Evolutionary conservation across 1,140 invertebrate species (phyloP).

Genomic region (Sesamia nonagrioides): DNA sequence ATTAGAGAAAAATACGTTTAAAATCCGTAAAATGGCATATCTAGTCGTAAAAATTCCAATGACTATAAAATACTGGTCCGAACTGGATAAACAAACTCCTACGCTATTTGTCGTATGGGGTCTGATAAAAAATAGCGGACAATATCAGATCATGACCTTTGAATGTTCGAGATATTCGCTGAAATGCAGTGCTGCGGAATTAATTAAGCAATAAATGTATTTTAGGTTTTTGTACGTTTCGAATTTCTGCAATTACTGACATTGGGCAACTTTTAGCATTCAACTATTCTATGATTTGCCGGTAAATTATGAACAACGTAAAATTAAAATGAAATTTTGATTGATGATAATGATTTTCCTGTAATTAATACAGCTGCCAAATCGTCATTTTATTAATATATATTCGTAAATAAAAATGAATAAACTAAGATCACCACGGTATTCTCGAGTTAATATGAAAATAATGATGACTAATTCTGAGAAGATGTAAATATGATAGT

Average conservation of each 20-base stretch:
- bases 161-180: neutral
- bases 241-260: neutral
- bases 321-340: too few species aligned
- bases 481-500: slow-evolving; percentile 34
- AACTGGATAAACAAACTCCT: slow-evolving; percentile 33
- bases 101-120: slow-evolving; percentile 10
- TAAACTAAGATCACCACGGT: neutral
- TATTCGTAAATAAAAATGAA: slow-evolving; percentile 7
- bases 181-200: neutral
- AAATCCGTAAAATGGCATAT: neutral
- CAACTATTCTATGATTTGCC: neutral
- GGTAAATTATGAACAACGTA: slow-evolving; percentile 1
- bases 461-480: slow-evolving; percentile 37
- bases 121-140: slow-evolving; percentile 22
- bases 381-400: slow-evolving; percentile 17
- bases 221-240: neutral
- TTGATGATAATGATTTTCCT: slow-evolving; percentile 1
- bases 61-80: slow-evolving; percentile 15
- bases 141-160: slow-evolving; percentile 30
- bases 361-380: slow-evolving; percentile 22
- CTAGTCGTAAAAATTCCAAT: slow-evolving; percentile 18
- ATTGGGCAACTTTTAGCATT: slow-evolving; percentile 20
- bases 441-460: slow-evolving; percentile 15
- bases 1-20: neutral
- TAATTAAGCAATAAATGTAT: too few species aligned